A percentile compares a stretch with the other conserved stretches of the same genome.
Evolutionary conservation across 2,888 invertebrate species (phyloP).

Genomic region (Drosophila anceps): DNA sequence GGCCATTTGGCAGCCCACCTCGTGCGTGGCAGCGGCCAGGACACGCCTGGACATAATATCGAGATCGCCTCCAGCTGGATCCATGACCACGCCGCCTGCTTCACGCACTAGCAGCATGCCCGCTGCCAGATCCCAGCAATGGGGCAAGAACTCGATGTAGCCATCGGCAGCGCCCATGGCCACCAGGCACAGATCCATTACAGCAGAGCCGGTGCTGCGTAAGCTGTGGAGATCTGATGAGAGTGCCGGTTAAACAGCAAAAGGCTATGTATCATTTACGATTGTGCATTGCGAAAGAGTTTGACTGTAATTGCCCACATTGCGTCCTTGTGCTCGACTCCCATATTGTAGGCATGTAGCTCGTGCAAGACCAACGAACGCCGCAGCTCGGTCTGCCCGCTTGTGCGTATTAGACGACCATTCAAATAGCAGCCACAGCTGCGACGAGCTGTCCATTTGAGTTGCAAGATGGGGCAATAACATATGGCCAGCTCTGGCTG

Average conservation of each 20-base stretch:
- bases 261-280: conserved; percentile 16
- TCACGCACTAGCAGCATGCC: conserved; percentile 94
- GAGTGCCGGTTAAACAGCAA: neutral
- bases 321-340: neutral
- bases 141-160: conserved; percentile 95
- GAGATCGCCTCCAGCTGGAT: conserved; percentile 91
- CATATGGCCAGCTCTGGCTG: conserved; percentile 39
- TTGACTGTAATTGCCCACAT: conserved; percentile 1
- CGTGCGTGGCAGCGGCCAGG: conserved; percentile 90
- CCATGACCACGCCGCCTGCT: conserved; percentile 96
- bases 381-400: conserved; percentile 21
- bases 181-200: conserved; percentile 95
- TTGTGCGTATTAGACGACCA: neutral
- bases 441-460: conserved; percentile 27
- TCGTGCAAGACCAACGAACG: conserved; percentile 30
- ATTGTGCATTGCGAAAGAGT: conserved; percentile 16
- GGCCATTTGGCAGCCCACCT: conserved; percentile 89
- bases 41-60: conserved; percentile 92
- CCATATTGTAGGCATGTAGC: conserved; percentile 13
- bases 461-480: conserved; percentile 15
- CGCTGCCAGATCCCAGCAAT: conserved; percentile 95
- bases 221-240: conserved; percentile 76
- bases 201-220: conserved; percentile 83
- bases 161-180: conserved; percentile 94
- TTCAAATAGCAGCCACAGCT: conserved; percentile 40